phyloP scores from a whole-genome alignment of 2,797 vertebrate species.

The Sebastes wilsoni region DNA sequence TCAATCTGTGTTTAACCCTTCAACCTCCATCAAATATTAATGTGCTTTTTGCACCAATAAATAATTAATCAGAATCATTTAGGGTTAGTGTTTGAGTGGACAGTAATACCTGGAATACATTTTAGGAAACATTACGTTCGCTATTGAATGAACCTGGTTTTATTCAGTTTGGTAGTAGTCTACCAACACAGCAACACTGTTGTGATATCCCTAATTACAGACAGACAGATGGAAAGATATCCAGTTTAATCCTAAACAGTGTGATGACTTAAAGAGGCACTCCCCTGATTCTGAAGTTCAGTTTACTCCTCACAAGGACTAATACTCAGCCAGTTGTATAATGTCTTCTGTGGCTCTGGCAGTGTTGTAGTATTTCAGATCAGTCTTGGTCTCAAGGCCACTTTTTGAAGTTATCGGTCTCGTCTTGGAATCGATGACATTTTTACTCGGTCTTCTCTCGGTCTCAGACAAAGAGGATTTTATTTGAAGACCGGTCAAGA shows the following conservation, averaged over 20 bases:
- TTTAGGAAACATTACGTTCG: background rate
- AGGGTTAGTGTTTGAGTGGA: background rate
- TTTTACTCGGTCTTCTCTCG: too few relatives aligned
- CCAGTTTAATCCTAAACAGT: background rate
- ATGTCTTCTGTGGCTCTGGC: too few relatives aligned
- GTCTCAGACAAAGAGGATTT: too few relatives aligned
- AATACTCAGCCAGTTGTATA: background rate
- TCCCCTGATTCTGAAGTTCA: background rate
- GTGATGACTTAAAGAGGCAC: background rate
- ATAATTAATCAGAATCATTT: background rate
- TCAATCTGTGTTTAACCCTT: constrained; percentile 38
- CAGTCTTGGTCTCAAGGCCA: too few relatives aligned
- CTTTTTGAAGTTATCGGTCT: too few relatives aligned
- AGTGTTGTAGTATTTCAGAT: too few relatives aligned
- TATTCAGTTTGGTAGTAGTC: background rate
- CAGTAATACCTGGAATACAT: background rate
- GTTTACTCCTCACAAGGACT: background rate
- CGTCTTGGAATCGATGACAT: too few relatives aligned
- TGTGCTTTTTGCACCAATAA: background rate
- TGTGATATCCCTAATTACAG: background rate
- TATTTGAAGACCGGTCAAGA: too few relatives aligned
- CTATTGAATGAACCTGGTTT: background rate
- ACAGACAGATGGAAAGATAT: background rate
- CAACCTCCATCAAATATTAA: constrained; percentile 31
- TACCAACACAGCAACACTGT: background rate